Percentiles rank a stretch among this genome's conserved stretches.
Conservation (phyloP, 2,888 invertebrate genomes). For the Melieria crassipennis region DNA sequence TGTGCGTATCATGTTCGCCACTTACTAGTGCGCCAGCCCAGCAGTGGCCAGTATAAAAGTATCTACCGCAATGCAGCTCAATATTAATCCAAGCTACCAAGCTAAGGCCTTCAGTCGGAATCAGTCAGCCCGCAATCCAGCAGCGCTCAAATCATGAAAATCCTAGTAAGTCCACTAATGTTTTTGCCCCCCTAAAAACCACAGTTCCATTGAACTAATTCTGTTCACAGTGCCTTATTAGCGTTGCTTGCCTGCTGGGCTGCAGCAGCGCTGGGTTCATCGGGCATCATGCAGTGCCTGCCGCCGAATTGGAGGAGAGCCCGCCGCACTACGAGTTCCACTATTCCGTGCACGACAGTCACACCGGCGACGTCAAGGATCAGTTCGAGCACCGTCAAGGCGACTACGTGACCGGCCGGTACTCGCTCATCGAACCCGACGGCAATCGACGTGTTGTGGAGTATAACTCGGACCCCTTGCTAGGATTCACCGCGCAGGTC, state of each 20-base stretch:
- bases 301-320: constrained; percentile 45
- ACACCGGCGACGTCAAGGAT: constrained; percentile 64
- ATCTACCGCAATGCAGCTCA: background rate
- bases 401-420: constrained; percentile 63
- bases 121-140: too few relatives aligned
- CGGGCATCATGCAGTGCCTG: constrained; percentile 12
- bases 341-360: constrained; percentile 63
- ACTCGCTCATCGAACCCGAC: constrained; percentile 63
- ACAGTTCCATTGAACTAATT: too few relatives aligned
- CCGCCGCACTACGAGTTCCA: constrained; percentile 64
- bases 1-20: background rate
- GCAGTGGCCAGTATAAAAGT: background rate
- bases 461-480: constrained; percentile 61
- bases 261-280: constrained; percentile 48
- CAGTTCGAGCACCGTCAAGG: constrained; percentile 65
- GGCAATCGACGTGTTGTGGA: constrained; percentile 64
- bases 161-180: constrained; percentile 36
- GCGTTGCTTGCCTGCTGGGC: constrained; percentile 46
- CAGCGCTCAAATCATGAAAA: constrained; percentile 36
- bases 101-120: background rate
- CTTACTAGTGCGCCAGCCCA: background rate
- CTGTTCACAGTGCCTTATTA: constrained; percentile 43
- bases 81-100: background rate
- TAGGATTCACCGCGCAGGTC: constrained; percentile 64
- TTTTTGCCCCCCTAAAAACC: background rate